These are phyloP conservation scores for Delphinus delphis DNA, from an alignment of 2,113 vertebrate species.

Conservation along the genomic window DNA sequence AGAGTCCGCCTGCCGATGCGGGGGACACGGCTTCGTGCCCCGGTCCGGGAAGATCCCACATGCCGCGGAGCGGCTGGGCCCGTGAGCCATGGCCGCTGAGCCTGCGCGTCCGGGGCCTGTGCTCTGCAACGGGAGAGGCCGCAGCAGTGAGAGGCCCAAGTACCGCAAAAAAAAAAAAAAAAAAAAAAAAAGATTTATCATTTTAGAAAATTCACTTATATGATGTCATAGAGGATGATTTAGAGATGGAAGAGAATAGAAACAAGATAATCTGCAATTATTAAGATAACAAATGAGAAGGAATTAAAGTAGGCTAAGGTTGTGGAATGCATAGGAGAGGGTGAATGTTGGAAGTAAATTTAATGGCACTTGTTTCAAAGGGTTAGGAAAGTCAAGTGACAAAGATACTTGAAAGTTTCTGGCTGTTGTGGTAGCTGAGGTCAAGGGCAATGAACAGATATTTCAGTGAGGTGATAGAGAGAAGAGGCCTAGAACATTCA, in stretches of 20 bases:
- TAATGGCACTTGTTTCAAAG: neutral
- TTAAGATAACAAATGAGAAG: neutral
- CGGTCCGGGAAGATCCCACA: no score
- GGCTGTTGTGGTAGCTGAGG: neutral
- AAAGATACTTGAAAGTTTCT: neutral
- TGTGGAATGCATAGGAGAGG: neutral
- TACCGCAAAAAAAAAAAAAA: no score
- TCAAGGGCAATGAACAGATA: neutral
- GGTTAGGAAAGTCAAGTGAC: neutral
- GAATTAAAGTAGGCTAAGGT: neutral
- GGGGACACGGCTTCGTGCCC: no score
- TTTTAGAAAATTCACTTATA: conserved; percentile 8
- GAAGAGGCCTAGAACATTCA: neutral
- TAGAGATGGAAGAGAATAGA: neutral
- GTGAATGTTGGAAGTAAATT: neutral
- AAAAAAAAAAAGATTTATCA: neutral
- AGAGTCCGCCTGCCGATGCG: no score
- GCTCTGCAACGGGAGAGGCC: no score
- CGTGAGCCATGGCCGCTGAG: no score
- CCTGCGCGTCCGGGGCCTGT: no score
- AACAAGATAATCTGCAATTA: neutral
- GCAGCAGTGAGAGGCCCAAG: no score
- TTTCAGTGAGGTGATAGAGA: neutral
- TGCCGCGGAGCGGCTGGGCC: no score
- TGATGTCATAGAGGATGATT: neutral